Conservation (phyloP, 2,797 vertebrate genomes). For the Sebastes trivittatus region DNA sequence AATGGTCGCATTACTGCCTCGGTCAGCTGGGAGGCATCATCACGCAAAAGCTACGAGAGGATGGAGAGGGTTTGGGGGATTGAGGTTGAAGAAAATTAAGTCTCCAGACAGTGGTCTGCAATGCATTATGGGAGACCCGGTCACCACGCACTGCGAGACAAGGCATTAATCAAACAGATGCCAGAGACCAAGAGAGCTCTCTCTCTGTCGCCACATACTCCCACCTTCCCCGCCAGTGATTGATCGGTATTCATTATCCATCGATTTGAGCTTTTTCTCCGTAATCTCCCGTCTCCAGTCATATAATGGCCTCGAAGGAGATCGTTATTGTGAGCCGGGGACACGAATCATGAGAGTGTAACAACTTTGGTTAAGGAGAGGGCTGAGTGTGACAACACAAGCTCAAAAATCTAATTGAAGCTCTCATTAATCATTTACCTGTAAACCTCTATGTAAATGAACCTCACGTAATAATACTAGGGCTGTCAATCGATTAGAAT, state of each 20-base stretch:
- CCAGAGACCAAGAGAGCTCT: constrained; percentile 60
- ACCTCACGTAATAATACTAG: neutral
- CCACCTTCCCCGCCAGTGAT: constrained; percentile 55
- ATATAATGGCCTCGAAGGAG: constrained; percentile 57
- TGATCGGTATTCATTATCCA: constrained; percentile 78
- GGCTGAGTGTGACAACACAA: constrained; percentile 17
- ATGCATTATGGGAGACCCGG: constrained; percentile 71
- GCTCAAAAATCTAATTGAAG: neutral
- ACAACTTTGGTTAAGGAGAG: constrained; percentile 15
- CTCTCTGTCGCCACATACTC: constrained; percentile 60
- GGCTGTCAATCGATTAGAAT: no score
- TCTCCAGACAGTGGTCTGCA: constrained; percentile 72
- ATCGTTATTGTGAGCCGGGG: constrained; percentile 52
- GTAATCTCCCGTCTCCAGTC: constrained; percentile 62
- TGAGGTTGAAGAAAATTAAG: constrained; percentile 67
- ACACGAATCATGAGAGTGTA: constrained; percentile 26
- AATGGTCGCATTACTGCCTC: constrained; percentile 62
- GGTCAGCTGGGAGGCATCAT: constrained; percentile 66
- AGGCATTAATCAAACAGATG: constrained; percentile 78
- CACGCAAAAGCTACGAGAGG: constrained; percentile 37
- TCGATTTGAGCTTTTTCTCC: constrained; percentile 70
- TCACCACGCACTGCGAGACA: constrained; percentile 50
- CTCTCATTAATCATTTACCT: constrained; percentile 29
- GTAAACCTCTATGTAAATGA: neutral
- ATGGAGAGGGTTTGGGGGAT: constrained; percentile 49